Percentiles rank a stretch among this genome's conserved stretches.
Conservation (phyloP, 2,888 invertebrate species). For the Thymelicus acteon region DNA sequence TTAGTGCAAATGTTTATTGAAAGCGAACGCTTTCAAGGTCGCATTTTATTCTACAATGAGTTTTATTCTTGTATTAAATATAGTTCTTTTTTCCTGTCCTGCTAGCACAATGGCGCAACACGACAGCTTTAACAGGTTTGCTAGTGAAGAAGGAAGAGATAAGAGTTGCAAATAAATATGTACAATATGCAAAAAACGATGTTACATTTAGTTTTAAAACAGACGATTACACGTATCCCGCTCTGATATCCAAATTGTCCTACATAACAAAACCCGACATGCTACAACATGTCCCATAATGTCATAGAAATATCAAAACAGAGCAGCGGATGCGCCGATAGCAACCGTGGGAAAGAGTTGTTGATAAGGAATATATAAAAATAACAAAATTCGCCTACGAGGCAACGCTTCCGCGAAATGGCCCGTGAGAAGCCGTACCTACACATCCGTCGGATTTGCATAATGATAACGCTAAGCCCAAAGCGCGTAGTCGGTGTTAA, state of each 20-base stretch:
- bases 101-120: too few species aligned
- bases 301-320: slow-evolving; percentile 26
- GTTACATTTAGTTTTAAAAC: neutral
- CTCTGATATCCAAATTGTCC: slow-evolving; percentile 21
- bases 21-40: too few species aligned
- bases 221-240: neutral
- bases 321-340: slow-evolving; percentile 36
- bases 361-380: slow-evolving; percentile 50
- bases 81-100: too few species aligned
- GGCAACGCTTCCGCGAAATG: slow-evolving; percentile 58
- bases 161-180: too few species aligned
- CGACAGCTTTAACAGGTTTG: too few species aligned
- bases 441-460: slow-evolving; percentile 44
- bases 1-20: too few species aligned
- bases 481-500: slow-evolving; percentile 12
- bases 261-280: slow-evolving; percentile 18
- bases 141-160: too few species aligned
- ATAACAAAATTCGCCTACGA: slow-evolving; percentile 56
- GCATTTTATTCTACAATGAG: too few species aligned
- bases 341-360: slow-evolving; percentile 68
- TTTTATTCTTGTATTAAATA: too few species aligned
- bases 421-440: slow-evolving; percentile 53
- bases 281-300: slow-evolving; percentile 30
- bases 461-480: slow-evolving; percentile 44
- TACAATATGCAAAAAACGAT: too few species aligned